Evolutionary conservation across 2,113 vertebrate species (phyloP).

Genomic region (Hydrolagus affinis): DNA sequence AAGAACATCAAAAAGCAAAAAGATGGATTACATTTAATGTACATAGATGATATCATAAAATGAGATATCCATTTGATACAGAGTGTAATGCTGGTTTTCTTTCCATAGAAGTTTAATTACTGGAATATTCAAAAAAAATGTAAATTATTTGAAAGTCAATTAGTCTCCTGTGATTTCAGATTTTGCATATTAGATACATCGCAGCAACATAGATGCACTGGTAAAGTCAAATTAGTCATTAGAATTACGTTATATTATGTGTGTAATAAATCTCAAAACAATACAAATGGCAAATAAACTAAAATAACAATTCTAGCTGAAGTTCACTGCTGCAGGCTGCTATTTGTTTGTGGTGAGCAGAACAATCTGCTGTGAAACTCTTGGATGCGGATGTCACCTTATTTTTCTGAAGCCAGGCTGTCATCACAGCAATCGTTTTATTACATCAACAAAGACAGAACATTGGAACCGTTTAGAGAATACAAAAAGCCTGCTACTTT

Average conservation of each 20-base stretch:
- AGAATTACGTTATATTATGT: not conserved
- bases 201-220: slow-evolving; percentile 4
- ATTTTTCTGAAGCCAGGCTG: not conserved
- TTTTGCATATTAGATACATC: not conserved
- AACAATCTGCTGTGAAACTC: not conserved
- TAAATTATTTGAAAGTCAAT: slow-evolving; percentile 10
- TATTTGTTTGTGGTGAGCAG: not conserved
- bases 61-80: not conserved
- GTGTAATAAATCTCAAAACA: not conserved
- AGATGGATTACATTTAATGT: not conserved
- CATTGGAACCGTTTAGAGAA: no score
- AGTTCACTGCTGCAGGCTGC: not conserved
- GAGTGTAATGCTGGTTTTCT: not conserved
- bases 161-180: slow-evolving; percentile 11
- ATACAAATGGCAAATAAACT: slow-evolving; percentile 11
- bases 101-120: slow-evolving; percentile 22
- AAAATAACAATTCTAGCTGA: slow-evolving; percentile 9
- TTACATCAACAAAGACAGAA: not conserved
- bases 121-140: not conserved
- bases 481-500: no score
- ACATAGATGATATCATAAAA: not conserved
- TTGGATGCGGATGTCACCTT: no score
- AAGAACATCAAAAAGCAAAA: not conserved
- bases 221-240: slow-evolving; percentile 21
- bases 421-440: not conserved